Base-by-base conservation (phyloP, 1,140 invertebrate species). In the Leptinotarsa lineolata region DNA sequence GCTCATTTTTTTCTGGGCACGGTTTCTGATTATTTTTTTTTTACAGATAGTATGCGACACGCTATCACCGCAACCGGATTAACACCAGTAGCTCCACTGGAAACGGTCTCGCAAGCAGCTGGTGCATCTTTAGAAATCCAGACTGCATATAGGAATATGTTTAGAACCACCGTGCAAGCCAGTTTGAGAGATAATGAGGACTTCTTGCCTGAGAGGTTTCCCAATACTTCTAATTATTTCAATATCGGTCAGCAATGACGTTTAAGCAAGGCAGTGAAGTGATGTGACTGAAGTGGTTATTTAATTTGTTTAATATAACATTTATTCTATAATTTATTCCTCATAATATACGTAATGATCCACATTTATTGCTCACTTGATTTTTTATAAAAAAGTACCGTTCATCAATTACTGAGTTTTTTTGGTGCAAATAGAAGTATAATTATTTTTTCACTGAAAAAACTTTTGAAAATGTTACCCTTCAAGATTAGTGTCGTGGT, bases 1-100 rank as follows among this genome's bases (percentile, higher is more conserved):
- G 8, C 6, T 30, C 24, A n/a, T n/a, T 39, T 30, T 30, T 30
- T 39, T 39, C 11, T 8, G 30, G 8, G 11, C 30, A 39, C 0
- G 8, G 30, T 11, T 39, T 60, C 5, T 30, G 30, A 15, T 68
- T 18, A 6, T 21, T 20, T 70, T 67, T 70, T 24, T 60, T n/a
- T 74, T 72, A 22, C 82, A 84, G 89, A 87, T 39, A 85, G 88
- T 46, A 83, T 91, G 16, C 83, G 85, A 67, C 83, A 85, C 67
- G 88, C 89, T 6, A 85, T 90, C 11, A 84, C 84, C 20, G 79
- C 81, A 46, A 85, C 86, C 3, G 87, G 88, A 12, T 81, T 88
- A 44, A 76, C 84, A 24, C 83, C 86, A 64, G 82, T 84, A 13
- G 84, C 85, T n/a, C 86, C 85, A 24, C 60, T 86, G 20, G 87